Base-by-base conservation (phyloP, 2,113 vertebrate species). In the Channa argus region DNA sequence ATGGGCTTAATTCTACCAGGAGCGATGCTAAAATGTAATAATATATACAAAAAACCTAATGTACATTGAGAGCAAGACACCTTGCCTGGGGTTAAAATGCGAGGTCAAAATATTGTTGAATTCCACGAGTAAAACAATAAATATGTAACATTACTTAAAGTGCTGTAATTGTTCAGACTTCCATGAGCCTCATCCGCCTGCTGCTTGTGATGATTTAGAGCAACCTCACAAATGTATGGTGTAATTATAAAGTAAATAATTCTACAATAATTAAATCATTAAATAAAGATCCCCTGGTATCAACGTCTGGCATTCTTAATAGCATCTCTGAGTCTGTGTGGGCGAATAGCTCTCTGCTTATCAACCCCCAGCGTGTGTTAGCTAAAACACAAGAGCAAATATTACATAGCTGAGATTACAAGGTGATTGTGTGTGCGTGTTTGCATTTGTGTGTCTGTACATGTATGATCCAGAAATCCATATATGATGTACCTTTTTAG, bases 261-360 rank as follows among this genome's bases (percentile, higher is more conserved):
- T 36, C 50, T 33, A 7, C 43, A 59, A 69, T 61, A 79, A 84
- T 75, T 14, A 63, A 69, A 71, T 65, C 12, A 83, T 62, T 53
- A 56, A 45, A 76, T 63, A 47, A 79, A 34, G n/a, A 79, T 63
- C 60, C 50, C 50, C 64, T 12, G 24, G 71, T 58, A 63, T 75
- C 41, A 61, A 33, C 34, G 33, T 64, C 46, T 45, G 47, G 24
- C 79, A 79, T 84, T 87, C 70, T 73, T 77, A 77, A 81, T 62
- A 63, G 60, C 41, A 59, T 76, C 73, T 79, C 62, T 63, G 37
- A 44, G 69, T 71, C 44, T 45, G 34, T 12, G 47, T 34, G 51
- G 54, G 54, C 1, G 15, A 73, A 15, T 6, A 62, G 49, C 41
- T 83, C 10, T 38, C 47, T 74, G 3, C 62, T 72, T 64, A 83